Evolutionary conservation across 2,888 invertebrate species (phyloP).

Genomic region (Dilophus febrilis): DNA sequence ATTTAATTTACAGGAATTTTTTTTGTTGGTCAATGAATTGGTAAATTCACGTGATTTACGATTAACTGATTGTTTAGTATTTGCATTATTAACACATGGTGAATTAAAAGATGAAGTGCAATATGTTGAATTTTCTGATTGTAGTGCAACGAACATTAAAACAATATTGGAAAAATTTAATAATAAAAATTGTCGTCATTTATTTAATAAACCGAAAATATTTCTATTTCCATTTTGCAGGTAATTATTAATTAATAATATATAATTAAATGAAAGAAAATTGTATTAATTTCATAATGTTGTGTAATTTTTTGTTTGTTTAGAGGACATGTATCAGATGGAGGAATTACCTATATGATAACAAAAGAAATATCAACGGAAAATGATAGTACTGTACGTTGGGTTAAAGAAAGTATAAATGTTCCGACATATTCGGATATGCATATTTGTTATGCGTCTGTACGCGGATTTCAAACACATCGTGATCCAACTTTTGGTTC

Average conservation of each 20-base stretch:
- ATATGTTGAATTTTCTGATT: conserved; percentile 42
- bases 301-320: too few relatives aligned
- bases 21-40: conserved; percentile 29
- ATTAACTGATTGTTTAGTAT: conserved; percentile 40
- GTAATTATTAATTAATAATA: conserved; percentile 10
- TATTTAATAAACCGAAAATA: conserved; percentile 48
- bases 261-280: not conserved
- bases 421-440: conserved; percentile 37
- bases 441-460: conserved; percentile 46
- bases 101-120: conserved; percentile 33
- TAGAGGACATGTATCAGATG: too few relatives aligned
- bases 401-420: conserved; percentile 12
- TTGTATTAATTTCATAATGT: too few relatives aligned
- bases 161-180: conserved; percentile 42
- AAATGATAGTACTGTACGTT: conserved; percentile 13
- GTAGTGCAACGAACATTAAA: conserved; percentile 31
- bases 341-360: conserved; percentile 8
- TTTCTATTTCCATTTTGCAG: conserved; percentile 58
- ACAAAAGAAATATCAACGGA: conserved; percentile 13
- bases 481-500: conserved; percentile 42
- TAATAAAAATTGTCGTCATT: conserved; percentile 33
- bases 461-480: conserved; percentile 35
- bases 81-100: conserved; percentile 52
- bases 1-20: conserved; percentile 25
- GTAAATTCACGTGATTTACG: conserved; percentile 27